Evolutionary conservation across 2,797 vertebrate species (phyloP), one percentile per base, ranked within the genome.

Genomic region (Sebastes oblongus): DNA sequence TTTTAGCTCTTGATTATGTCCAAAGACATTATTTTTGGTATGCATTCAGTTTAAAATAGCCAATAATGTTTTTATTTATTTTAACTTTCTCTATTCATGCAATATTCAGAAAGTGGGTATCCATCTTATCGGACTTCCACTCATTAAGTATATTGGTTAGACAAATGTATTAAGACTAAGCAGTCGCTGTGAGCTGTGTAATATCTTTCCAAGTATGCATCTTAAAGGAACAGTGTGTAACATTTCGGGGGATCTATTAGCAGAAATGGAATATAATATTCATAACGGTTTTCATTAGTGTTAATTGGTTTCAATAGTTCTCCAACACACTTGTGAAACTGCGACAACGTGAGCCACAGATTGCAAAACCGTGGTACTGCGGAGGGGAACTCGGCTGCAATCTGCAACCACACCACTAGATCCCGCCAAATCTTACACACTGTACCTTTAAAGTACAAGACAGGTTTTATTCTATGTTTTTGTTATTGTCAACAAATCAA

Each of bases 391-490:
- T 39, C 13, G 0, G 36, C 0, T 39, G 36, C 36, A 39, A 39
- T 39, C 36, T 39, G 36, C 36, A 39, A 39, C 36, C 36, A 39
- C 36, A 0, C 36, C 5, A 39, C 0, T 14, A 39, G 36, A 39
- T 39, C 36, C 36, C 0, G 13, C 36, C 36, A 39, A 39, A 39
- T 39, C 36, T 39, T 39, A 39, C 36, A 39, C 13, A 39, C 36
- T 39, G 36, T 39, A 0, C 36, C 36, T 39, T 39, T 39, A 39
- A 39, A 39, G 36, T 39, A 39, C 36, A 39, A 39, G 36, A 39
- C 36, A 14, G 36, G 36, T 39, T 0, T 39, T 39, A 14, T 39
- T 39, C 5, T 14, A 39, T 0, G 0, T 16, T 18, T 50, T 50
- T 50, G 42, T 50, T 50, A 50, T 50, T 58, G 56, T 16, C 25